Base-by-base conservation (phyloP, 2,113 vertebrate genomes). In the Xyrauchen texanus region DNA sequence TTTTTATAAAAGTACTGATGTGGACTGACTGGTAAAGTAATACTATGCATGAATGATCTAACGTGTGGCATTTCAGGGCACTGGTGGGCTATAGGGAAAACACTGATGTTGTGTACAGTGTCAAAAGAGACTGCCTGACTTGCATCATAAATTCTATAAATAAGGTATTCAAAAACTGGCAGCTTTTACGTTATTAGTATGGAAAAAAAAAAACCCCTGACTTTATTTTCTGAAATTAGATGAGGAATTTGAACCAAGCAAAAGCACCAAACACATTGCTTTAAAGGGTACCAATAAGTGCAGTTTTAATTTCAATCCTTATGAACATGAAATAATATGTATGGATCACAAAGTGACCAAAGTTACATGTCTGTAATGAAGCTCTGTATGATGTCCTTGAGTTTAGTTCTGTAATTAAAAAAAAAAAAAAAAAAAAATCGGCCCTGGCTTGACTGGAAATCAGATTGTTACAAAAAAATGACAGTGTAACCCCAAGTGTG, bases 241-340 rank as follows among this genome's bases (percentile, higher is more conserved):
- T 34, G 21, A 34, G 6, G 11, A 21, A 11, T 65, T 6, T 47
- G 7, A 57, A 66, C 51, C 57, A 16, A 74, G 55, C 52, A 80
- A 52, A 63, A 75, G 71, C 63, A 75, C n/a, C 71, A 80, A 34
- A 34, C 21, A 1, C n/a, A 15, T 52, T 61, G 47, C 34, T 68
- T 61, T 75, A 75, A 61, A 60, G 71, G 71, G 62, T 60, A 44
- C 47, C 62, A 8, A n/a, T 73, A 68, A 61, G 70, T 75, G 46
- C 55, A 5, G 52, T 49, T 57, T 47, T 45, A 55, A 45, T 58
- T 71, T 51, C n/a, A 8, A 55, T 57, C 45, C 45, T 58, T 12
- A 49, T 60, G 57, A 68, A 16, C 46, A 9, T 66, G 34, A 80
- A 7, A 74, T 64, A 77, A 71, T 61, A 16, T 47, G 0, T 12